A percentile compares a stretch with the other conserved stretches of the same genome.
Conservation (phyloP, 30 jellyfish, hydroid and myxozoan species). For the Sanderia malayensis region DNA sequence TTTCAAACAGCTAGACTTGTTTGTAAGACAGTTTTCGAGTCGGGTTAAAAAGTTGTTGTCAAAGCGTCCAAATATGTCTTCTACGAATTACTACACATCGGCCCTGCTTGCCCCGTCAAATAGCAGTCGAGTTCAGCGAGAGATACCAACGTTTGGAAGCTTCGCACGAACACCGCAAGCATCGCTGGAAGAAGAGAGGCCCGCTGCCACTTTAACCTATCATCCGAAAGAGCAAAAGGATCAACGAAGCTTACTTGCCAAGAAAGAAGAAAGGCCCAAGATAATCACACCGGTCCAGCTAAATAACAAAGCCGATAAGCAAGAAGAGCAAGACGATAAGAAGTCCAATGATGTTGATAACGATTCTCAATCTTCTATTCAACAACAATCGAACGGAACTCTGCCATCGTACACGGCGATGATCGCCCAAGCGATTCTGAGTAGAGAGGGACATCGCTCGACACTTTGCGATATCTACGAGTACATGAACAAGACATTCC, state of each 20-base stretch:
- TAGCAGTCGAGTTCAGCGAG: slow-evolving; percentile 59
- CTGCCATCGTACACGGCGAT: slow-evolving; percentile 78
- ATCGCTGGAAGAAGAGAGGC: slow-evolving; percentile 38
- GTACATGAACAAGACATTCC: slow-evolving; percentile 80
- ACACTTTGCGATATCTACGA: slow-evolving; percentile 90
- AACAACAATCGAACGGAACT: slow-evolving; percentile 44
- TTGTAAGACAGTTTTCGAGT: slow-evolving; percentile 21
- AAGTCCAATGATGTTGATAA: slow-evolving; percentile 1
- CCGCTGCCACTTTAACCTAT: slow-evolving; percentile 11
- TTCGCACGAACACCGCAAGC: slow-evolving; percentile 40
- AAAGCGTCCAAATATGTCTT: slow-evolving; percentile 55
- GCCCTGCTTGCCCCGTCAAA: slow-evolving; percentile 65
- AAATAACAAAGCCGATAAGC: slow-evolving; percentile 3
- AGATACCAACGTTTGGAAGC: slow-evolving; percentile 60
- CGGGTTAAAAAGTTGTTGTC: not conserved
- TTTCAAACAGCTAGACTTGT: slow-evolving; percentile 11
- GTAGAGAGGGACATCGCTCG: slow-evolving; percentile 70
- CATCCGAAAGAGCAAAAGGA: slow-evolving; percentile 37
- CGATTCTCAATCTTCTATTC: slow-evolving; percentile 23
- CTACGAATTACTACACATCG: slow-evolving; percentile 64
- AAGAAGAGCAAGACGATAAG: slow-evolving; percentile 27
- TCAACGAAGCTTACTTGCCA: slow-evolving; percentile 7
- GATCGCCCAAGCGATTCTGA: slow-evolving; percentile 98
- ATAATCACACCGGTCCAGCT: slow-evolving; percentile 3
- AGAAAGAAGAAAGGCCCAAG: slow-evolving; percentile 46